Percentiles rank a stretch among this genome's conserved stretches.
Conservation (phyloP, 1,140 invertebrate species). For the Copidosoma floridanum region DNA sequence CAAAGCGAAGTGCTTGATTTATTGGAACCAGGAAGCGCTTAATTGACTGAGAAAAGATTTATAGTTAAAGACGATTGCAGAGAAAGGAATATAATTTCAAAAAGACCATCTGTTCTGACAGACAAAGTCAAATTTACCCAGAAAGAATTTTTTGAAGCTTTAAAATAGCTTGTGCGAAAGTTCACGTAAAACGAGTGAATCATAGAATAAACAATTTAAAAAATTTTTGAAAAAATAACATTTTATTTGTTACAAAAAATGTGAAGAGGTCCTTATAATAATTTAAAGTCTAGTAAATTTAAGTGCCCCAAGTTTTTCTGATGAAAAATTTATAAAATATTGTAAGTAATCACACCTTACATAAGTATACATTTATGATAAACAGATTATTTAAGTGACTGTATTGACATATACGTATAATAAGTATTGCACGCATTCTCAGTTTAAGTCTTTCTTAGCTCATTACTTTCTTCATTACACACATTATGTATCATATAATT, state of each 20-base stretch:
- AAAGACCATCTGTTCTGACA: background rate
- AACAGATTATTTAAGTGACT: too few relatives aligned
- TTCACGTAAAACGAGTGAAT: background rate
- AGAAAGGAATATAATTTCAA: background rate
- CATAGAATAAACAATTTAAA: background rate
- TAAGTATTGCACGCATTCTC: too few relatives aligned
- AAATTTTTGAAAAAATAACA: background rate
- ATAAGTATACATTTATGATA: too few relatives aligned
- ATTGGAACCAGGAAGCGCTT: background rate
- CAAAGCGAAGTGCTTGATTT: background rate
- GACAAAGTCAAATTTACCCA: background rate
- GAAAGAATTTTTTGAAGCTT: background rate
- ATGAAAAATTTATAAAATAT: background rate
- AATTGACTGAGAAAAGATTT: too few relatives aligned
- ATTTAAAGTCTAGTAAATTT: background rate
- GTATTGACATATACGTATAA: too few relatives aligned
- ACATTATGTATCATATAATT: background rate
- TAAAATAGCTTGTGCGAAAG: background rate
- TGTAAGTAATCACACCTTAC: background rate
- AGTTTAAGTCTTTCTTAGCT: too few relatives aligned
- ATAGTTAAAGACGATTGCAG: background rate
- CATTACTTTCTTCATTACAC: background rate
- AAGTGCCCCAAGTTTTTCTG: background rate
- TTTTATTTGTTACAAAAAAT: too few relatives aligned
- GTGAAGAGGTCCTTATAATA: background rate